Base-by-base conservation (phyloP, 1,140 invertebrate species). In the Cecropterus lyciades region DNA sequence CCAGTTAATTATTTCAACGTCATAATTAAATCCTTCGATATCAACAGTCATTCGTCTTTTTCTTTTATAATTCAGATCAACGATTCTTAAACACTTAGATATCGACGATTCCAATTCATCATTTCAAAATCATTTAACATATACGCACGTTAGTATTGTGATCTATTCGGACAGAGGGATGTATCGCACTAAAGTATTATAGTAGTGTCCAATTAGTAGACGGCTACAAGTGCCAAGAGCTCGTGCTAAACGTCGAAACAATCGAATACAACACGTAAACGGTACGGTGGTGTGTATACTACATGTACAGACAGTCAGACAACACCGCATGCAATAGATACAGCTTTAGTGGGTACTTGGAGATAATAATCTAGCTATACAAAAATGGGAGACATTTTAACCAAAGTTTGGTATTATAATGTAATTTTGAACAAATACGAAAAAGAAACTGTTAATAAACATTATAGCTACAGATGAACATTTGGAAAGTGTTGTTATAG, bases 301-400 rank as follows among this genome's bases (percentile, higher is more conserved):
- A 70, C 65, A 70, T 37, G 17, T 69, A 68, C 49, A 55, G 63
- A 79, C 71, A 74, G 73, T 76, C 73, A 73, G 70, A 75, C 74
- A 68, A 78, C 75, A 80, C 77, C 52, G 72, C 82, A 84, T 82
- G 82, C 80, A 80, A 72, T 67, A 75, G 24, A 52, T 48, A 51
- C 30, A 55, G 24, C 11, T 24, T 59, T 45, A 59, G 56, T 59
- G 16, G 13, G 17, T 16, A 60, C 8, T 40, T 40, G 10, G n/a
- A 48, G 45, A 62, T 14, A 65, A 51, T 24, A 73, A 37, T 48
- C 52, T 70, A 59, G 20, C 52, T 65, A 52, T 51, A 62, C 27
- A 42, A 11, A 13, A n/a, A 46, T 1, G n/a, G 75, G 75, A 77
- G 72, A 71, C 75, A 75, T 75, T 80, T 80, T 20, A 43, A 75